Conservation (phyloP, 2,113 vertebrate genomes). For the Cochlearius cochlearius region DNA sequence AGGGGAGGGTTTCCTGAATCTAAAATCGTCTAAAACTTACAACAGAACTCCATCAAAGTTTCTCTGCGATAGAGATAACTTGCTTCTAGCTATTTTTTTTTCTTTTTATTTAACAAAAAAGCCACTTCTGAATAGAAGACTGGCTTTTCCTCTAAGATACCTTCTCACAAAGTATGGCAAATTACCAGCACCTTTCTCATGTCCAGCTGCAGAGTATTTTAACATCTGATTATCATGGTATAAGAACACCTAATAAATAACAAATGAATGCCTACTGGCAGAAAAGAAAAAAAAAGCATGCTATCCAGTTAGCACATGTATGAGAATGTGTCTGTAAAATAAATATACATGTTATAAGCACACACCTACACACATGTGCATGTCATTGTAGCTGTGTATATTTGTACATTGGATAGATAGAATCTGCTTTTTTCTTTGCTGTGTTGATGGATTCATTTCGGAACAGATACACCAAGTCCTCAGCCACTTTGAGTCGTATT, state of each 20-base stretch:
- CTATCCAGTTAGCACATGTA: not conserved
- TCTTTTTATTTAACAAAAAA: not conserved
- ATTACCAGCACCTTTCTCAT: not conserved
- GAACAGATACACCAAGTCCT: not conserved
- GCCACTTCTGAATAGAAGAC: not conserved
- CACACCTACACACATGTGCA: not conserved
- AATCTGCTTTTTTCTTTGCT: not conserved
- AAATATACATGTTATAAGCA: not conserved
- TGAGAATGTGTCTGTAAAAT: not conserved
- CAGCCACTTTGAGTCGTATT: no score
- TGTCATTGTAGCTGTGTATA: not conserved
- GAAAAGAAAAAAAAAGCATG: not conserved
- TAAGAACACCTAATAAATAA: not conserved
- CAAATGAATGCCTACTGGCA: not conserved
- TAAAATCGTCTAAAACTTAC: not conserved
- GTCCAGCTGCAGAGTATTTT: not conserved
- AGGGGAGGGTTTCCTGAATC: not conserved
- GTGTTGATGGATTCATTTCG: not conserved
- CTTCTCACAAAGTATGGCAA: not conserved
- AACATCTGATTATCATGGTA: not conserved
- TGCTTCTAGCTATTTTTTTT: not conserved
- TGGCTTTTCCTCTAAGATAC: not conserved
- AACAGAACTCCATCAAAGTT: not conserved
- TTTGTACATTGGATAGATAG: not conserved
- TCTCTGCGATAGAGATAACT: not conserved